Base-by-base conservation (phyloP, 2,888 invertebrate genomes). In the Odiellus spinosus region DNA sequence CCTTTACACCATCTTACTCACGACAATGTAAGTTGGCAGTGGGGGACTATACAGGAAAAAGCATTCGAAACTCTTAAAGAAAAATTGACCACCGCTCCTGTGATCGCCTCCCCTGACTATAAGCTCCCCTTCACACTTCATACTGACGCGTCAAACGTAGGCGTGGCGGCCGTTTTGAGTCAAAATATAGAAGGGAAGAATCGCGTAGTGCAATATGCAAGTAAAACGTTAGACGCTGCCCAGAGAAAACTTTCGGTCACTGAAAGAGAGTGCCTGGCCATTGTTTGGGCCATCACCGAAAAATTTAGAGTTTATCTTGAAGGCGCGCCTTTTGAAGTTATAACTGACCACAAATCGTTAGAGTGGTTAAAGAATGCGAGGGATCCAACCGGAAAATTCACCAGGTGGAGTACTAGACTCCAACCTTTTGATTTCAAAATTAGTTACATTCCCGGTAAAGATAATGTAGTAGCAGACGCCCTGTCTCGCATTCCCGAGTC, bases 291-390 rank as follows among this genome's bases (percentile, higher is more conserved):
- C 3, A 51, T 66, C n/a, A n/a, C n/a, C 1, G 44, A 59, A 12
- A 66, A 66, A 48, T 69, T 66, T 48, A 47, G 64, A 18, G 62
- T 61, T 1, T 71, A 65, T 48, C 52, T 71, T 0, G 64, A 66
- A 43, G 61, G 63, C 1, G 34, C 58, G 3, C 42, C 54, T 1
- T 64, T 67, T 17, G 52, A 52, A 1, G 56, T 70, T 0, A 50
- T 61, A 3, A 68, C 66, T 0, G 71, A 71, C 48, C 71, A 70
- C 46, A 63, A 67, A 48, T 65, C 69, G 0, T 56, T 72, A 32
- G 64, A 65, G 60, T 72, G 68, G 66, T 51, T 71, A 5, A 52
- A 65, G 50, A 54, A 57, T 1, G 34, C 67, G 4, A 66, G 67
- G 49, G 59, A 66, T 8, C 63, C 64, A 0, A 58, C 60, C n/a